Conservation (phyloP, 2,113 vertebrate species). For the Nipponia nippon region DNA sequence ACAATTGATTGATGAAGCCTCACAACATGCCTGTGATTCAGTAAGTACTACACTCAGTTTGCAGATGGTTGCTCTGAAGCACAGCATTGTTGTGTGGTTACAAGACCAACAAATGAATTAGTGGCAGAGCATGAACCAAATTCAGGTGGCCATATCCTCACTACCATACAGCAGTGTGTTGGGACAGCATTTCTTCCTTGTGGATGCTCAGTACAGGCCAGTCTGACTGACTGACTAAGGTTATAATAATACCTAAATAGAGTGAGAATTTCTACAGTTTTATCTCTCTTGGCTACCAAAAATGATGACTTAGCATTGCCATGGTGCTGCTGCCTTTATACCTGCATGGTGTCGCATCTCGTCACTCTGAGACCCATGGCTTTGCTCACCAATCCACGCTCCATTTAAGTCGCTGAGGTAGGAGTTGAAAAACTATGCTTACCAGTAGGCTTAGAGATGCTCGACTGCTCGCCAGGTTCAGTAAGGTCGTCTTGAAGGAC, state of each 20-base stretch:
- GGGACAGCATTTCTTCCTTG: background rate
- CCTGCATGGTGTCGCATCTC: background rate
- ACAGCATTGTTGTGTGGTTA: background rate
- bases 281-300: background rate
- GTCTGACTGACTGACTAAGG: background rate
- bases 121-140: background rate
- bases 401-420: background rate
- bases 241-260: background rate
- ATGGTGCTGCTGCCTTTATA: background rate
- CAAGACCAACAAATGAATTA: background rate
- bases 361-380: background rate
- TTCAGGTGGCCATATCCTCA: background rate
- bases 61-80: conserved; percentile 7
- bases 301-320: background rate
- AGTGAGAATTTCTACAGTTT: background rate
- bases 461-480: background rate
- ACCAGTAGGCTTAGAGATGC: background rate
- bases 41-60: background rate
- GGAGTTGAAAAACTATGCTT: background rate
- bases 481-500: background rate
- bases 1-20: conserved; percentile 41
- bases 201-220: background rate
- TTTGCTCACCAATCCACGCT: background rate
- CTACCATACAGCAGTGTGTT: background rate
- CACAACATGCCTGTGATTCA: conserved; percentile 4